Percentiles rank a stretch among this genome's conserved stretches.
These are phyloP conservation scores for Chirona hameri DNA, from an alignment of 2,888 invertebrate species.

Conservation along the genomic window DNA sequence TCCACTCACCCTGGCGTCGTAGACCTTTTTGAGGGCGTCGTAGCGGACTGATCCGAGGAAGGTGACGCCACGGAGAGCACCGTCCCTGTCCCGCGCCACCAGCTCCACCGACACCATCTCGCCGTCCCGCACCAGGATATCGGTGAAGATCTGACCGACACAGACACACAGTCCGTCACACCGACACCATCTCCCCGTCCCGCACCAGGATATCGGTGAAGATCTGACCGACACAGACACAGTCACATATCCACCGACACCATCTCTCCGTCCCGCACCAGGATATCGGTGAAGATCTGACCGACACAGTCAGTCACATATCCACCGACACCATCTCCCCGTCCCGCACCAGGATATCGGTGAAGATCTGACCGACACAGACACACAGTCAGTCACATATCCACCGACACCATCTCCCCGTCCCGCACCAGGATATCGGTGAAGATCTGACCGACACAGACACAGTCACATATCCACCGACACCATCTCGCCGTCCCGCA, in stretches of 20 bases:
- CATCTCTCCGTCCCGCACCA: neutral
- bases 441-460: constrained; percentile 61
- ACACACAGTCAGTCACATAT: constrained; percentile 47
- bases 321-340: constrained; percentile 99
- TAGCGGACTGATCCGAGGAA: constrained; percentile 97
- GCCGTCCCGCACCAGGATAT: constrained; percentile 93
- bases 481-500: constrained; percentile 97
- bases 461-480: constrained; percentile 73
- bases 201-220: no score
- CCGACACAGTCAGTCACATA: neutral
- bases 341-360: constrained; percentile 93
- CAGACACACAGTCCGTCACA: no score
- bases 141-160: constrained; percentile 71
- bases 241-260: no score
- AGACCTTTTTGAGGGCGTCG: constrained; percentile 94
- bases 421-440: constrained; percentile 95
- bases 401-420: constrained; percentile 98
- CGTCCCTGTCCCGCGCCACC: constrained; percentile 84
- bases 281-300: neutral
- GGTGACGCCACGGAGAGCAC: constrained; percentile 83
- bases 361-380: constrained; percentile 63
- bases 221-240: no score
- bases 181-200: no score
- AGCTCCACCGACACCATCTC: constrained; percentile 99
- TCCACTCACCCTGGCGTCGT: constrained; percentile 48